Evolutionary conservation across 2,888 invertebrate genomes (phyloP).

Genomic region (Caenorhabditis drosophilae): DNA sequence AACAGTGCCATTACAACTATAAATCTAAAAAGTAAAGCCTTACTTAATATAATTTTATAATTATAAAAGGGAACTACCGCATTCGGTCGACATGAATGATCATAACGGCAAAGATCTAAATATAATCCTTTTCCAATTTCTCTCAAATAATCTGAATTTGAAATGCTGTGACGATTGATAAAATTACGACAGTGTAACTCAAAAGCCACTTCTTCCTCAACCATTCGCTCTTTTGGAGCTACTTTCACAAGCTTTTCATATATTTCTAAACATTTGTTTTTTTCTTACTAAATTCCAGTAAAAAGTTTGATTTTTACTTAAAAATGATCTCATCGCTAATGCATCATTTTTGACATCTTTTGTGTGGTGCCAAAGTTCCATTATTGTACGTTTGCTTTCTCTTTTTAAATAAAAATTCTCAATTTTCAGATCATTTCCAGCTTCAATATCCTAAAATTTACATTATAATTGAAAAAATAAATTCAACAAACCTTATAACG

Average conservation of each 20-base stretch:
- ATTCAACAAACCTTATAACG: constrained; percentile 55
- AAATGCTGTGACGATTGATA: constrained; percentile 69
- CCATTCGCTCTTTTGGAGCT: constrained; percentile 55
- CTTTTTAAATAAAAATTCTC: constrained; percentile 63
- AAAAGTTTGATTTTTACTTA: too few species aligned
- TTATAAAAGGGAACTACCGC: constrained; percentile 30
- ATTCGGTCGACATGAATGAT: constrained; percentile 68
- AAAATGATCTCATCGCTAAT: constrained; percentile 58
- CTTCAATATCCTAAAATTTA: constrained; percentile 49
- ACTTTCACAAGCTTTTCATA: constrained; percentile 54
- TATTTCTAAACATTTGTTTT: constrained; percentile 47
- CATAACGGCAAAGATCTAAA: constrained; percentile 68
- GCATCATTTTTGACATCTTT: constrained; percentile 60
- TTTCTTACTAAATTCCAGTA: not conserved
- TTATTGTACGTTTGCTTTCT: constrained; percentile 55
- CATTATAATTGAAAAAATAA: not conserved
- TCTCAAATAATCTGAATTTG: constrained; percentile 60
- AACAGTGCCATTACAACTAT: constrained; percentile 61
- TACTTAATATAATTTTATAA: not conserved
- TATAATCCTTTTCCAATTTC: constrained; percentile 69
- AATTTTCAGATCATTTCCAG: constrained; percentile 57
- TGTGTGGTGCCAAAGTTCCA: constrained; percentile 67
- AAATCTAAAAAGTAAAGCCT: constrained; percentile 37
- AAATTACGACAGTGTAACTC: constrained; percentile 68
- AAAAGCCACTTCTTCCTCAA: constrained; percentile 61